Evolutionary conservation across 2,888 invertebrate species (phyloP), one percentile per base, ranked within the genome.

Genomic region (Embidobia sp.): DNA sequence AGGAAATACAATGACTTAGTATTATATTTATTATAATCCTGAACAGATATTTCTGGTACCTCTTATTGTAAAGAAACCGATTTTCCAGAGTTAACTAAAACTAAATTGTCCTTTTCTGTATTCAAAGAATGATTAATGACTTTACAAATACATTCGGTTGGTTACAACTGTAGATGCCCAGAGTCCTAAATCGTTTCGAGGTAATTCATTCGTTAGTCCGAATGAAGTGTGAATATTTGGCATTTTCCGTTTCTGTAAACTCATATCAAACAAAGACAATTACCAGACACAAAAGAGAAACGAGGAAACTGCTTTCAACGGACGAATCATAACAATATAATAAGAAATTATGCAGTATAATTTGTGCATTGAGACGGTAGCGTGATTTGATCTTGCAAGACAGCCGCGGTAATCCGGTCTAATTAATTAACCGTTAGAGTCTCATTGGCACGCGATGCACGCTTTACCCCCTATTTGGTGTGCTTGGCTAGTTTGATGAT

Each of bases 351-450:
- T 59, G 49, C 26, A 53, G 49, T 40, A 64, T 66, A 66, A 59
- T 74, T 66, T 59, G 59, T 59, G 74, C 59, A 74, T 51, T 55
- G 74, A 74, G 57, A 64, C 73, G 46, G 67, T 73, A 72, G 77
- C 78, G 70, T 77, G 79, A 78, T 70, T 81, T 57, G 79, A 72
- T 69, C 78, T 75, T 75, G 67, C 64, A 61, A 75, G 78, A 78
- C 63, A 74, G 64, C 66, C 69, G 74, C 74, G 78, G 81, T 83
- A 84, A 82, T 86, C 80, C 80, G 79, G 70, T 73, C 82, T 86
- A 88, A 88, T 88, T 88, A 88, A 88, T 87, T 84, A 85, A 85
- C 85, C 85, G 85, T 87, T 87, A 85, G 83, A 84, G 83, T 83
- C 82, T 80, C 82, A 82, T 82, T 84, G 85, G 84, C 86, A 85